Conservation (phyloP, 2,797 vertebrate species). For the Poeciliopsis paucimaculata region DNA sequence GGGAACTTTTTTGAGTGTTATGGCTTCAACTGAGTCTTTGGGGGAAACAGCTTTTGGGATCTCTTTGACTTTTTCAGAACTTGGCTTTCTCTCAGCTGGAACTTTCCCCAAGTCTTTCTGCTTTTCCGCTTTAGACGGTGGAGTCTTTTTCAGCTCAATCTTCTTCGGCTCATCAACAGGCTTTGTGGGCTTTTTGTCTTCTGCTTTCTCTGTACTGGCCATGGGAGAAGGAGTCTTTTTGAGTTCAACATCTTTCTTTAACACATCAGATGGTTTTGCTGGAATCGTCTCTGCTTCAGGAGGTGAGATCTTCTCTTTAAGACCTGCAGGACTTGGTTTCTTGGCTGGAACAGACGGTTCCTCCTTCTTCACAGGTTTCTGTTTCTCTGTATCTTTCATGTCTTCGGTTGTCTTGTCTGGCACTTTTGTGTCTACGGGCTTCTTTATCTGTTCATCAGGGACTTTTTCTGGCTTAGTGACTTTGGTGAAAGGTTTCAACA, state of each 20-base stretch:
- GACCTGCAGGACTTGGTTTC: conserved; percentile 40
- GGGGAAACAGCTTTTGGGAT: conserved; percentile 57
- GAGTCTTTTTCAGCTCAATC: conserved; percentile 65
- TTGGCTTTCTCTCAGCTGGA: conserved; percentile 56
- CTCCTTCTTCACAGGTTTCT: conserved; percentile 30
- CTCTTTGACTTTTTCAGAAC: conserved; percentile 45
- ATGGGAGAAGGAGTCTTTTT: conserved; percentile 48
- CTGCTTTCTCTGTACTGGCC: conserved; percentile 18
- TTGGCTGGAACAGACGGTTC: conserved; percentile 11
- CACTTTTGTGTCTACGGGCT: conserved; percentile 35
- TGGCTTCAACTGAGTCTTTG: conserved; percentile 63
- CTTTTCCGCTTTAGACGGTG: conserved; percentile 59
- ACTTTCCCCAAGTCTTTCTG: conserved; percentile 49
- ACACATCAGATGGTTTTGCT: conserved; percentile 46
- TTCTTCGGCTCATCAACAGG: conserved; percentile 60
- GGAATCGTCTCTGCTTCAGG: conserved; percentile 30
- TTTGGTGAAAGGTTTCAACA: conserved; percentile 60
- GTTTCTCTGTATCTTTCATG: conserved; percentile 20
- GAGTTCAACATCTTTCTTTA: conserved; percentile 44
- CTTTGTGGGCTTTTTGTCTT: conserved; percentile 40
- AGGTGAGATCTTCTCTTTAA: conserved; percentile 27
- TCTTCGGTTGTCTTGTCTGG: conserved; percentile 32
- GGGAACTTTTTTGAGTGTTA: conserved; percentile 64
- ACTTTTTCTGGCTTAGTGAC: conserved; percentile 22
- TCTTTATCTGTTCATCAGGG: conserved; percentile 34